These are phyloP conservation scores for Argyrosomus japonicus DNA, from an alignment of 2,113 vertebrate species.

Conservation along the genomic window DNA sequence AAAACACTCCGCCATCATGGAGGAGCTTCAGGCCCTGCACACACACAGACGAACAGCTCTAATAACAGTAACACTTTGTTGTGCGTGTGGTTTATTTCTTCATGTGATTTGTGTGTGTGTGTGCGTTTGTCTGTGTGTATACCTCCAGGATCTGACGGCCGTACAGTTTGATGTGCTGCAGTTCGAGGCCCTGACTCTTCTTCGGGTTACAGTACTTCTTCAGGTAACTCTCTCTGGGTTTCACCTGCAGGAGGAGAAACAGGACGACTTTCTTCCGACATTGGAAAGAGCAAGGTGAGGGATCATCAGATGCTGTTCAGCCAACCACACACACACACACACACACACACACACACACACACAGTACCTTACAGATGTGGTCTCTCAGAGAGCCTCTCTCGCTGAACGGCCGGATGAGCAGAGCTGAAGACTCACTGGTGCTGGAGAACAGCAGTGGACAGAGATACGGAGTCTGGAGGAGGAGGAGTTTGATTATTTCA, in stretches of 20 bases:
- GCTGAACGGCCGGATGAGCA: conserved; percentile 92
- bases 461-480: conserved; percentile 89
- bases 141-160: conserved; percentile 98
- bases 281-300: background rate
- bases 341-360: background rate
- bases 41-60: background rate
- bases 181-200: conserved; percentile 95
- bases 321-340: background rate
- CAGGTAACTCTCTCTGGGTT: conserved; percentile 93
- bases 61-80: background rate
- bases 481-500: background rate
- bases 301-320: background rate
- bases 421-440: conserved; percentile 92
- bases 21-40: conserved; percentile 92
- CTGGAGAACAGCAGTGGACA: conserved; percentile 92
- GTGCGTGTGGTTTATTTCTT: background rate
- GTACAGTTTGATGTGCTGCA: conserved; percentile 91
- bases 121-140: conserved; percentile 9
- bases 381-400: conserved; percentile 96
- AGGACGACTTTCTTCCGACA: background rate
- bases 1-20: conserved; percentile 92
- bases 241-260: conserved; percentile 83
- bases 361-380: conserved; percentile 94
- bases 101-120: background rate
- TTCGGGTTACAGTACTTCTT: conserved; percentile 97